These are phyloP conservation scores for Oreochromis niloticus DNA, from an alignment of 2,113 vertebrate species.

Conservation along the genomic window DNA sequence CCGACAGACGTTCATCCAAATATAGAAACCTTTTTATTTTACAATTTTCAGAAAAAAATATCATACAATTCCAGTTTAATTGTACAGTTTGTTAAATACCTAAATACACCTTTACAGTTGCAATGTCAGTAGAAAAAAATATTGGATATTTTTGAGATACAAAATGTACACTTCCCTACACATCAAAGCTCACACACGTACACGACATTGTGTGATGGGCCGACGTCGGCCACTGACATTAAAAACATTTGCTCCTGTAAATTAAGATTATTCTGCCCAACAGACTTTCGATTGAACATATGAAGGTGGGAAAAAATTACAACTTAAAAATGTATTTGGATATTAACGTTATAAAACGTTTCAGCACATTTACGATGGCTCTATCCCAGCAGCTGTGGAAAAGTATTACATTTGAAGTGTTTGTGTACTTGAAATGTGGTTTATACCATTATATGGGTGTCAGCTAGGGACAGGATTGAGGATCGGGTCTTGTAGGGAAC, in stretches of 20 bases:
- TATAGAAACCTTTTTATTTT: constrained; percentile 72
- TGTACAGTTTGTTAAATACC: constrained; percentile 68
- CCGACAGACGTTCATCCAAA: constrained; percentile 50
- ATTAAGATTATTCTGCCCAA: background rate
- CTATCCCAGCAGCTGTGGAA: background rate
- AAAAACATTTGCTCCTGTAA: constrained; percentile 41
- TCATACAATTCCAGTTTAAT: constrained; percentile 67
- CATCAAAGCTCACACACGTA: background rate
- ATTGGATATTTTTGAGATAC: constrained; percentile 50
- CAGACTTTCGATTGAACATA: background rate
- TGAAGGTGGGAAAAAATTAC: background rate
- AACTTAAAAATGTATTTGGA: background rate
- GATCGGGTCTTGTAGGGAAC: rapidly evolving
- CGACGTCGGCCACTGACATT: background rate
- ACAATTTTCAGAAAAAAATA: constrained; percentile 71
- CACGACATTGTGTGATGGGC: background rate
- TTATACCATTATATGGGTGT: background rate
- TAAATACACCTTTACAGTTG: constrained; percentile 70
- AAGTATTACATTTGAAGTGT: background rate
- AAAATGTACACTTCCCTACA: constrained; percentile 59
- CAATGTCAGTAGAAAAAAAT: constrained; percentile 71
- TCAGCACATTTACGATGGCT: background rate
- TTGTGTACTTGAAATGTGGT: background rate
- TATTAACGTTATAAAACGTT: rapidly evolving
- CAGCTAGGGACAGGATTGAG: background rate